Evolutionary conservation across 2,888 invertebrate species (phyloP).

Genomic region (Petrophora chlorosata): DNA sequence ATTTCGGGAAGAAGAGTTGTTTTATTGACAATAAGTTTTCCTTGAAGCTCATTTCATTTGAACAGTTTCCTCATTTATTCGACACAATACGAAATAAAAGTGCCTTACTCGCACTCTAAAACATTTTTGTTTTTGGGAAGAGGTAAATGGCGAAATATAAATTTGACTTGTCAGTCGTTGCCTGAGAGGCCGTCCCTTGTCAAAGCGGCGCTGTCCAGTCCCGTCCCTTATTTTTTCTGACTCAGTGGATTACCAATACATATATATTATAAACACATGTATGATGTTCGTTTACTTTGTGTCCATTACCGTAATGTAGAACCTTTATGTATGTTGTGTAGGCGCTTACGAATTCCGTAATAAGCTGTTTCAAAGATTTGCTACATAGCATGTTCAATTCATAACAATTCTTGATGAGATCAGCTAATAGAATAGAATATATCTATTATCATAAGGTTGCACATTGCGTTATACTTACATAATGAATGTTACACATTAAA

Average conservation of each 20-base stretch:
- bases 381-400: too few species aligned
- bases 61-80: constrained; percentile 2
- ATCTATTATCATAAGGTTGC: too few species aligned
- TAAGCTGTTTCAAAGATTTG: too few species aligned
- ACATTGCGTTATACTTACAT: too few species aligned
- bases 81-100: constrained; percentile 9
- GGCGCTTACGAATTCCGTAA: too few species aligned
- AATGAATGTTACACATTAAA: too few species aligned
- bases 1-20: too few species aligned
- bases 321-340: constrained; percentile 2
- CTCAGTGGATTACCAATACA: constrained; percentile 45
- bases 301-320: constrained; percentile 3
- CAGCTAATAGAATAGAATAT: too few species aligned
- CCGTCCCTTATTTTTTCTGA: constrained; percentile 54
- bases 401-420: too few species aligned
- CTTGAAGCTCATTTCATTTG: not conserved
- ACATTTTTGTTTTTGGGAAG: constrained; percentile 31
- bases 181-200: constrained; percentile 55
- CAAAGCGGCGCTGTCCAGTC: constrained; percentile 48
- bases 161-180: constrained; percentile 59
- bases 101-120: constrained; percentile 6
- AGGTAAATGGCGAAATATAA: constrained; percentile 46
- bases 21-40: not conserved
- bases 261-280: constrained; percentile 21
- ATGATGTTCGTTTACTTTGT: constrained; percentile 9